Conservation (phyloP, 2,113 vertebrate species). For the Sinocyclocheilus grahami region DNA sequence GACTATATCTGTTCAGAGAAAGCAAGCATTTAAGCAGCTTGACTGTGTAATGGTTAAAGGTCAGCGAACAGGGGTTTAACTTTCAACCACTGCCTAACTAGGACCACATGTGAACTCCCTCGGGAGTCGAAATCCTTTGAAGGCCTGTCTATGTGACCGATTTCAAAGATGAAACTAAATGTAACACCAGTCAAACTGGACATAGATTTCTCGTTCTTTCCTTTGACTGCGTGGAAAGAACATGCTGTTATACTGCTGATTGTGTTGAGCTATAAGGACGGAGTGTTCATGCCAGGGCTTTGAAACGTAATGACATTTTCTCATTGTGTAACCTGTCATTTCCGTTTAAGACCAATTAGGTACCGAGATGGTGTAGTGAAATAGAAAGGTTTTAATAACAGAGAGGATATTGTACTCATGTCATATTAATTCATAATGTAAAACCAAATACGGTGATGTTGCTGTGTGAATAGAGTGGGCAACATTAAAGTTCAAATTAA, state of each 20-base stretch:
- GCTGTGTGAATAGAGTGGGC: background rate
- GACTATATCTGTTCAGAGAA: background rate
- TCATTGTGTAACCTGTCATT: conserved; percentile 53
- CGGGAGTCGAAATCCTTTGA: conserved; percentile 43
- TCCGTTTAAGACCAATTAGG: conserved; percentile 28
- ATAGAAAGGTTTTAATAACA: conserved; percentile 20
- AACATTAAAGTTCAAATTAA: background rate
- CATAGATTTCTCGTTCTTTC: background rate
- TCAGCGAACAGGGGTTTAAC: conserved; percentile 38
- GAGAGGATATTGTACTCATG: background rate
- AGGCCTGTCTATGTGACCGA: conserved; percentile 9
- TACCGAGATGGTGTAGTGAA: conserved; percentile 9
- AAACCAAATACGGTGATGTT: background rate
- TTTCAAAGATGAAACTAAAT: conserved; percentile 42
- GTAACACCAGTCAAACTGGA: conserved; percentile 19
- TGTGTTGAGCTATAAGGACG: background rate
- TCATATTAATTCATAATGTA: background rate
- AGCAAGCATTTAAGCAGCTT: background rate
- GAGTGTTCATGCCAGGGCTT: conserved; percentile 25
- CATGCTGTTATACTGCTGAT: conserved; percentile 25
- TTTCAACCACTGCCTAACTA: conserved; percentile 39
- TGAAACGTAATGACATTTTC: conserved; percentile 50
- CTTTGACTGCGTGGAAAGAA: background rate
- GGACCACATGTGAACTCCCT: conserved; percentile 57
- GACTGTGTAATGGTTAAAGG: conserved; percentile 20